These are phyloP conservation scores for Tetraodon nigroviridis DNA, from an alignment of 2,113 vertebrate genomes.

Conservation along the genomic window DNA sequence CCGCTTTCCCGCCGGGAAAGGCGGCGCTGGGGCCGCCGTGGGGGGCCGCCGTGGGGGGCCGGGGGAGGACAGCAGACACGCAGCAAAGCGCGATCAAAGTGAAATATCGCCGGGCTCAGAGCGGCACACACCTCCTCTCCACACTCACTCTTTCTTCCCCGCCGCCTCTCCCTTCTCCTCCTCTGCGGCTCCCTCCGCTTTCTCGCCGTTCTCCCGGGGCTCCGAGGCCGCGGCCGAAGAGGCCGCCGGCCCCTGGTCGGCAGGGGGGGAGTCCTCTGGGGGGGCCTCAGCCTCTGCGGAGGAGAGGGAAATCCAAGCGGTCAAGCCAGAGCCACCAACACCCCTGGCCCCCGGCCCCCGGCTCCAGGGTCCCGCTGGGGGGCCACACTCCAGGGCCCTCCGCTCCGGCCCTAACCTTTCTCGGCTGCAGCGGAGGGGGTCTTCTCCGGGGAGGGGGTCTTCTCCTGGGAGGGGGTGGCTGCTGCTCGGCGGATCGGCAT, in stretches of 20 bases:
- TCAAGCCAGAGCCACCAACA: too few relatives aligned
- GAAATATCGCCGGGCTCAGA: constrained; percentile 68
- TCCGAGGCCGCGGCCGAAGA: constrained; percentile 69
- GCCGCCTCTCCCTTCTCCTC: constrained; percentile 75
- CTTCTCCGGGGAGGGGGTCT: constrained; percentile 78
- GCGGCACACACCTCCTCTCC: constrained; percentile 16
- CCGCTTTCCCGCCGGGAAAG: constrained; percentile 9
- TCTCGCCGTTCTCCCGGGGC: constrained; percentile 61
- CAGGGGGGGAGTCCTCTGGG: constrained; percentile 84
- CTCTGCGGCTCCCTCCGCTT: constrained; percentile 66
- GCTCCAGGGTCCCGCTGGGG: too few relatives aligned
- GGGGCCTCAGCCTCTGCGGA: constrained; percentile 77
- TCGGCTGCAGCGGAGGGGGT: constrained; percentile 80
- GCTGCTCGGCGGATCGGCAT: constrained; percentile 94
- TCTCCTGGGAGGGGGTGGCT: constrained; percentile 84
- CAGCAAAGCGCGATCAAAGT: constrained; percentile 73
- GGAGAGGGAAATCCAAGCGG: too few relatives aligned
- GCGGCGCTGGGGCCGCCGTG: too few relatives aligned
- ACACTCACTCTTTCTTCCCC: constrained; percentile 85
- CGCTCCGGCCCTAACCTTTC: constrained; percentile 68
- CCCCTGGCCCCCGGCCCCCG: too few relatives aligned
- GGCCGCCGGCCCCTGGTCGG: constrained; percentile 78
- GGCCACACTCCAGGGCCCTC: background rate
- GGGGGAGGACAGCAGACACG: constrained; percentile 62
- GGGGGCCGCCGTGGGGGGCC: constrained; percentile 35